Evolutionary conservation across 2,888 invertebrate species (phyloP), one percentile per base, ranked within the genome.

Genomic region (Hypomecis atomaria): DNA sequence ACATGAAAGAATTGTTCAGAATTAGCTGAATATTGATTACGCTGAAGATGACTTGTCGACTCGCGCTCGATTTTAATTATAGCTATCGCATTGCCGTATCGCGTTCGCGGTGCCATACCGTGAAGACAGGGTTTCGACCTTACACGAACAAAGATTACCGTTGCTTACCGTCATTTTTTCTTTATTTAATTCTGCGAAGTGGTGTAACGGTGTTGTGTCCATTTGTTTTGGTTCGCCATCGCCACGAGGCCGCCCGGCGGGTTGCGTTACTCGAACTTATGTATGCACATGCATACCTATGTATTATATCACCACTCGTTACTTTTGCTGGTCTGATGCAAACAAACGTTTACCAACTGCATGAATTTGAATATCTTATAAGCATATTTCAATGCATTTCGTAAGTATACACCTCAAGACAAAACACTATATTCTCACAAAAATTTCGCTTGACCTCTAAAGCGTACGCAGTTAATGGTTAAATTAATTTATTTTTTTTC

Each of bases 161-260:
- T 90, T 92, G 86, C 77, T 77, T 81, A 73, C 83, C 80, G 83
- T 83, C 81, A 82, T 84, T 87, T 86, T 89, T 85, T 82, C 82
- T 86, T 85, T 84, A 82, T 87, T 89, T 87, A 83, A 87, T 91
- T 92, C 92, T 78, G 85, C 90, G 90, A 90, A 92, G 84, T 86
- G 82, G 72, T 83, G 84, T 92, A 92, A 92, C 92, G 92, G 92
- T 91, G 85, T 85, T 83, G 84, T 80, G 82, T 84, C 80, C 88
- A 87, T 89, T 90, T 91, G 90, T 90, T 90, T 89, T 89, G 88
- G 86, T 88, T 85, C 82, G 82, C 75, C 78, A 75, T 77, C 75
- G 79, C 74, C 64, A 59, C 64, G 73, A 74, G 71, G 73, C 73
- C 74, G 59, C 5, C 34, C 50, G 44, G 73, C 72, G 76, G 54